phyloP scores from a whole-genome alignment of 2,888 invertebrate genomes.

The Drosophila mimica region DNA sequence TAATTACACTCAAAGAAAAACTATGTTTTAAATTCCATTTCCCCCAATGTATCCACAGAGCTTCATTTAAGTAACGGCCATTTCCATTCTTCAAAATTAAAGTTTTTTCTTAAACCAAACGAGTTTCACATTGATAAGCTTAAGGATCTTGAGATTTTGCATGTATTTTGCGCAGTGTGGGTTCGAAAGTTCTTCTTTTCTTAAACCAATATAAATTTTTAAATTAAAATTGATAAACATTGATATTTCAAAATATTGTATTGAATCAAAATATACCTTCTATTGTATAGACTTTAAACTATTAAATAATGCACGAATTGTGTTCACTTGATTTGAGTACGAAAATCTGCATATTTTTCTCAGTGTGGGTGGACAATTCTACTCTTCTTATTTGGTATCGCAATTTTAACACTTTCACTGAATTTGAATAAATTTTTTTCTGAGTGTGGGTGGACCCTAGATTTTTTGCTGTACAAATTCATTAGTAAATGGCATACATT shows the following conservation, averaged over 20 bases:
- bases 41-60: background rate
- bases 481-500: constrained; percentile 55
- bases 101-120: too few relatives aligned
- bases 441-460: constrained; percentile 50
- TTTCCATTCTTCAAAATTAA: background rate
- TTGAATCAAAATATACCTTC: too few relatives aligned
- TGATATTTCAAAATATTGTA: background rate
- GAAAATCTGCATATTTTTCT: background rate
- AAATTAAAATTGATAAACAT: background rate
- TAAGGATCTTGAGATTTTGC: too few relatives aligned
- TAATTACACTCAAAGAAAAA: constrained; percentile 2
- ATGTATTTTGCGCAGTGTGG: background rate
- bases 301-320: background rate
- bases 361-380: background rate
- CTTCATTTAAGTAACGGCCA: background rate
- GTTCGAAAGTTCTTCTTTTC: background rate
- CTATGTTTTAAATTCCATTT: background rate
- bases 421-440: background rate
- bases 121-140: too few relatives aligned
- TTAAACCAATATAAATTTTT: background rate
- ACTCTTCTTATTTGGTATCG: background rate
- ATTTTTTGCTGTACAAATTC: constrained; percentile 57
- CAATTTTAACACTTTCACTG: background rate
- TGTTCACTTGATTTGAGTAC: background rate
- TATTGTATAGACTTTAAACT: background rate